These are phyloP conservation scores for Sarcophaga subvicina DNA, from an alignment of 2,888 invertebrate species.

Conservation along the genomic window DNA sequence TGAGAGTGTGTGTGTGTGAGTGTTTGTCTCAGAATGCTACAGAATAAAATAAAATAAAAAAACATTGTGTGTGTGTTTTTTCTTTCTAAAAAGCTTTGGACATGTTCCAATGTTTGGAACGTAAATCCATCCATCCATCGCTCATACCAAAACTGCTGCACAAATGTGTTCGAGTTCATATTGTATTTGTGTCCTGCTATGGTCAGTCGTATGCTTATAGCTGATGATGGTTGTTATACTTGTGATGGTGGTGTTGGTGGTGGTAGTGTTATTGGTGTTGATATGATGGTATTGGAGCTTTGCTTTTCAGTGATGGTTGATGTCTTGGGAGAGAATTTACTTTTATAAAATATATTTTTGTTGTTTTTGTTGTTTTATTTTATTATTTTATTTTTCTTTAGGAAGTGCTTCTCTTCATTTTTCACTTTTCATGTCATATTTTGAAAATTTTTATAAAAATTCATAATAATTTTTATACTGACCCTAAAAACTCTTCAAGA, in stretches of 20 bases:
- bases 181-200: constrained; percentile 39
- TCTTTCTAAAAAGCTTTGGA: constrained; percentile 58
- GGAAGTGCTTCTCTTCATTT: constrained; percentile 64
- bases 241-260: constrained; percentile 31
- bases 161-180: constrained; percentile 46
- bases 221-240: no score
- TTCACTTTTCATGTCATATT: constrained; percentile 69
- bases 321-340: constrained; percentile 74
- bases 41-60: not conserved
- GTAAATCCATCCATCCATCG: constrained; percentile 53
- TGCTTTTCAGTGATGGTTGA: constrained; percentile 65
- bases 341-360: constrained; percentile 59
- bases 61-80: not conserved
- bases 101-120: constrained; percentile 72
- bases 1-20: constrained; percentile 1
- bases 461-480: constrained; percentile 65
- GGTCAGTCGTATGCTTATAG: not conserved
- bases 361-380: constrained; percentile 32
- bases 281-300: no score
- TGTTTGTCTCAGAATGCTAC: not conserved
- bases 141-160: constrained; percentile 31
- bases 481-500: constrained; percentile 64
- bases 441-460: constrained; percentile 67
- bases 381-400: constrained; percentile 53
- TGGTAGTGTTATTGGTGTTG: no score